These are phyloP conservation scores for Epiblema foenella DNA, from an alignment of 2,888 invertebrate genomes.

Conservation along the genomic window DNA sequence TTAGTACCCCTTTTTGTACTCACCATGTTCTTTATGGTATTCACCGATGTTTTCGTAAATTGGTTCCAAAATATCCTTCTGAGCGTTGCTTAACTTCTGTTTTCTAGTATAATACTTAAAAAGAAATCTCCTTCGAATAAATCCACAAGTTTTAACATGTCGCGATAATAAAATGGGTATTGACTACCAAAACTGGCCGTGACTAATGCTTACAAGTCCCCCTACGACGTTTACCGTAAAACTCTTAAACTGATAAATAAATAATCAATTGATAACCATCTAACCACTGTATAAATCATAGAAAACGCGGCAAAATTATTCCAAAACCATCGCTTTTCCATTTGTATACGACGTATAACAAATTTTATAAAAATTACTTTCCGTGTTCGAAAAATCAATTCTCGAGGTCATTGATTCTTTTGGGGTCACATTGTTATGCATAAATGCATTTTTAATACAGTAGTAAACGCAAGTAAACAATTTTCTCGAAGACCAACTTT, in stretches of 20 bases:
- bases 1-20: too few species aligned
- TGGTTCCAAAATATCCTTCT: too few species aligned
- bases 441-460: slow-evolving; percentile 69
- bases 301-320: slow-evolving; percentile 3
- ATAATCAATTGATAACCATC: slow-evolving; percentile 27
- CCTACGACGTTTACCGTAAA: slow-evolving; percentile 24
- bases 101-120: too few species aligned
- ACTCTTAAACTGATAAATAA: slow-evolving; percentile 27
- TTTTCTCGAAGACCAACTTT: slow-evolving; percentile 49
- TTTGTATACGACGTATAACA: slow-evolving; percentile 26
- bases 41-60: too few species aligned
- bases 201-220: slow-evolving; percentile 9
- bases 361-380: slow-evolving; percentile 37
- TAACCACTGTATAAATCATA: slow-evolving; percentile 21
- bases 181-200: slow-evolving; percentile 5
- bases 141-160: not conserved
- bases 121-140: not conserved
- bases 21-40: too few species aligned
- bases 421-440: slow-evolving; percentile 68
- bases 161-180: not conserved
- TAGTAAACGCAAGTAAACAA: slow-evolving; percentile 58
- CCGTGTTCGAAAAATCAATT: slow-evolving; percentile 67
- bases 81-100: too few species aligned
- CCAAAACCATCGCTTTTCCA: slow-evolving; percentile 19
- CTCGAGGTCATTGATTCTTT: slow-evolving; percentile 62